A percentile compares a stretch with the other conserved stretches of the same genome.
phyloP scores from a whole-genome alignment of 2,888 invertebrate genomes.

The Epinotia brunnichana region DNA sequence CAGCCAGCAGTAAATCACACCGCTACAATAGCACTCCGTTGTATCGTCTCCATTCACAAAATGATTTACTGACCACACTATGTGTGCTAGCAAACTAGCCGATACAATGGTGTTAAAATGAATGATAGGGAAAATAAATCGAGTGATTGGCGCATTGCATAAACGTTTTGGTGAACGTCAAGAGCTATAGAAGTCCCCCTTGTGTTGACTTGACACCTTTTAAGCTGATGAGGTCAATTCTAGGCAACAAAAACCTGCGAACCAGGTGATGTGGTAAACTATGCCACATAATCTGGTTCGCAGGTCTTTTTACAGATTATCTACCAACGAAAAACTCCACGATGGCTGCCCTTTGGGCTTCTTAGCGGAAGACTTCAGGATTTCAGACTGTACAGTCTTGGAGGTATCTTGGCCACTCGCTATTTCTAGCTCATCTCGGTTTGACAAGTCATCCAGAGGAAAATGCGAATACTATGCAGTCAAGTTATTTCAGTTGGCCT shows the following conservation, averaged over 20 bases:
- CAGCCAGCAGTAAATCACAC: constrained; percentile 35
- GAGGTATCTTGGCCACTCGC: too few species aligned
- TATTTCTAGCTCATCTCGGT: too few species aligned
- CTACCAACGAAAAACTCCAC: too few species aligned
- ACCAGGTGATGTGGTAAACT: too few species aligned
- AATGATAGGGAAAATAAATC: constrained; percentile 6
- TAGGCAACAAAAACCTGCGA: too few species aligned
- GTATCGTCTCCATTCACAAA: constrained; percentile 22
- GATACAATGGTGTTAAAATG: constrained; percentile 17
- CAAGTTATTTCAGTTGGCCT: background rate
- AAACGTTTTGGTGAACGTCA: background rate
- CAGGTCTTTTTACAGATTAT: too few species aligned
- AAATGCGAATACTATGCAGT: background rate
- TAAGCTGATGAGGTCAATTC: too few species aligned
- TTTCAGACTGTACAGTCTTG: too few species aligned
- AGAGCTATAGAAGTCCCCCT: background rate
- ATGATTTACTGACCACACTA: constrained; percentile 41
- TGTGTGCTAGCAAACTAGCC: constrained; percentile 29
- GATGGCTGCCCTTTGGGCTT: too few species aligned
- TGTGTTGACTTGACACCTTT: too few species aligned
- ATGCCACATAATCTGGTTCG: too few species aligned
- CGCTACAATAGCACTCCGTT: constrained; percentile 36
- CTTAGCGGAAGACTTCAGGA: too few species aligned
- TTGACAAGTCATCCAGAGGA: background rate
- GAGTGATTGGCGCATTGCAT: background rate